phyloP scores from a whole-genome alignment of 2,888 invertebrate genomes.

The Pherbina coryleti region DNA sequence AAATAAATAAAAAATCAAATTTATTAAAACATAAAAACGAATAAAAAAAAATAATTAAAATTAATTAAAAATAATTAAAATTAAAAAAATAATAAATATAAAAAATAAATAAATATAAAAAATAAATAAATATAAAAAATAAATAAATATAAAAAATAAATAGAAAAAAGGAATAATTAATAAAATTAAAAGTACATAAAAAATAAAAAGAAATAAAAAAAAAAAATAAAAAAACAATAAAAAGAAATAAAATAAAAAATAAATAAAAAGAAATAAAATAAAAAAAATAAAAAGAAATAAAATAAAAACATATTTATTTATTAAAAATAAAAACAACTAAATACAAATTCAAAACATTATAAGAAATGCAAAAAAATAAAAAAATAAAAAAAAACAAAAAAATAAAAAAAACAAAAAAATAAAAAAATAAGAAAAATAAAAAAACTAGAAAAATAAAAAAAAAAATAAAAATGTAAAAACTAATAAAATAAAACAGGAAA shows the following conservation, averaged over 20 bases:
- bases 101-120: not conserved
- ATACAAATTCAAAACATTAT: slow-evolving; percentile 11
- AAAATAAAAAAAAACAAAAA: not conserved
- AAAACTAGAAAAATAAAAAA: not conserved
- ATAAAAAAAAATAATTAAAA: slow-evolving; percentile 12
- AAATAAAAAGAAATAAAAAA: slow-evolving; percentile 34
- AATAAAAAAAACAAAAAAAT: slow-evolving; percentile 13
- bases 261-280: slow-evolving; percentile 25
- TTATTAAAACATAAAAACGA: not conserved
- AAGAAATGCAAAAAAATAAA: slow-evolving; percentile 14
- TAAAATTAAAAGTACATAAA: too few relatives aligned
- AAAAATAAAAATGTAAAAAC: not conserved
- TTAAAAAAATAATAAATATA: not conserved
- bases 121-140: not conserved
- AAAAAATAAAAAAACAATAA: slow-evolving; percentile 24
- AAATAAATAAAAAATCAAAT: not conserved
- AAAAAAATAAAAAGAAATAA: slow-evolving; percentile 12
- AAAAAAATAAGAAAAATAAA: not conserved
- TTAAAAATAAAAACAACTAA: not conserved
- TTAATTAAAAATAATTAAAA: not conserved
- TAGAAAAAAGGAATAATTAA: not conserved
- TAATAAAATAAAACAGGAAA: not conserved
- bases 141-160: not conserved
- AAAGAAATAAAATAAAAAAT: slow-evolving; percentile 33
- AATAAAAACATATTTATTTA: slow-evolving; percentile 22